Evolutionary conservation across 1,140 invertebrate genomes (phyloP).

Genomic region (Portunus trituberculatus): DNA sequence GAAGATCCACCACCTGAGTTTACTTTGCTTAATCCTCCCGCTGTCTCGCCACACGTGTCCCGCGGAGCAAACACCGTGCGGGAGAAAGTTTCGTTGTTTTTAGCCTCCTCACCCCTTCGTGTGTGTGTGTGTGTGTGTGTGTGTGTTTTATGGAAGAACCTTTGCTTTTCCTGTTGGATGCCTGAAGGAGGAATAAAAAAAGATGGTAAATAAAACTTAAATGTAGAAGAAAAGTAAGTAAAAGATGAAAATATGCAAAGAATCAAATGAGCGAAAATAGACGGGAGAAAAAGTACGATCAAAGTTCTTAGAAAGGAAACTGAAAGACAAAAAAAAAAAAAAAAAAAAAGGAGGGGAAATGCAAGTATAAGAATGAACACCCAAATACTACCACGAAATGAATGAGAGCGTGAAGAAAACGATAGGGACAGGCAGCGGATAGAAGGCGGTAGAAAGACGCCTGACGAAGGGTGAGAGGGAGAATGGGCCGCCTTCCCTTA

Average conservation of each 20-base stretch:
- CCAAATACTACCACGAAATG: no score
- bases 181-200: not conserved
- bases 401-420: no score
- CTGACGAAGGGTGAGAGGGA: no score
- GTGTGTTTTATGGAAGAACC: not conserved
- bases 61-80: not conserved
- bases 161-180: not conserved
- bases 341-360: no score
- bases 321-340: no score
- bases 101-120: not conserved
- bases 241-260: not conserved
- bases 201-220: not conserved
- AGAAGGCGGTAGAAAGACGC: no score
- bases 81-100: not conserved
- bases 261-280: not conserved
- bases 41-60: slow-evolving; percentile 8
- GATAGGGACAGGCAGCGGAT: no score
- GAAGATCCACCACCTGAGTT: slow-evolving; percentile 18
- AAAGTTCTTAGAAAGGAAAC: not conserved
- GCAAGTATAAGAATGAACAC: no score
- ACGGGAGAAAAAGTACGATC: not conserved
- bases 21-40: slow-evolving; percentile 21
- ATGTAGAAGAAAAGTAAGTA: not conserved
- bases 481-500: no score
- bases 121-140: slow-evolving; percentile 20